phyloP scores from a whole-genome alignment of 2,797 vertebrate species.

The Centroberyx gerrardi region DNA sequence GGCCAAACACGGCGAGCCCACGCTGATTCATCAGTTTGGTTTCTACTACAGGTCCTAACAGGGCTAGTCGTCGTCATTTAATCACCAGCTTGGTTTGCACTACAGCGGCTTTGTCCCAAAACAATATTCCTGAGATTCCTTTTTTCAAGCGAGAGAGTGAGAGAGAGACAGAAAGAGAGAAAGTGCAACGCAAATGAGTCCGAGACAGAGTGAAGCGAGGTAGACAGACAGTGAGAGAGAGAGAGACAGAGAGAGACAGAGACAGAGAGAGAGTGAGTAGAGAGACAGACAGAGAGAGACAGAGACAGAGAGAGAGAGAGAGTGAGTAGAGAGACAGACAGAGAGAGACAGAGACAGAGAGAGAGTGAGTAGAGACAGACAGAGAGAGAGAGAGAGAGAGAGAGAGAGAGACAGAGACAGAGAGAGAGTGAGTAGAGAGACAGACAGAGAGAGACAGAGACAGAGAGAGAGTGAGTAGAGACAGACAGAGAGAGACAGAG shows the following conservation, averaged over 20 bases:
- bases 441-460: neutral
- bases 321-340: neutral
- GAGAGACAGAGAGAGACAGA: no score
- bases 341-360: slow-evolving; percentile 18
- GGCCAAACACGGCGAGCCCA: neutral
- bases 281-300: no score
- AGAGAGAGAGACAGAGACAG: neutral
- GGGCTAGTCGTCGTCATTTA: slow-evolving; percentile 50
- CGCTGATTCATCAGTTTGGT: neutral
- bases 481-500: neutral
- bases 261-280: no score
- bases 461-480: neutral
- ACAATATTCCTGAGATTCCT: neutral
- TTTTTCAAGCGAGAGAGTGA: neutral
- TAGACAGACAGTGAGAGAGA: neutral
- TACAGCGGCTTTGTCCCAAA: neutral
- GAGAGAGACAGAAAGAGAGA: neutral
- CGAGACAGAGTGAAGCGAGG: neutral
- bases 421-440: neutral
- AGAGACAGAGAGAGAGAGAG: neutral
- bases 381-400: neutral
- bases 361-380: slow-evolving; percentile 4
- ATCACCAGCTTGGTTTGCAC: slow-evolving; percentile 24
- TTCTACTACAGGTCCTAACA: neutral
- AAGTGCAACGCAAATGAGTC: neutral